Evolutionary conservation across 1,140 invertebrate genomes (phyloP).

Genomic region (Sinonovacula constricta): DNA sequence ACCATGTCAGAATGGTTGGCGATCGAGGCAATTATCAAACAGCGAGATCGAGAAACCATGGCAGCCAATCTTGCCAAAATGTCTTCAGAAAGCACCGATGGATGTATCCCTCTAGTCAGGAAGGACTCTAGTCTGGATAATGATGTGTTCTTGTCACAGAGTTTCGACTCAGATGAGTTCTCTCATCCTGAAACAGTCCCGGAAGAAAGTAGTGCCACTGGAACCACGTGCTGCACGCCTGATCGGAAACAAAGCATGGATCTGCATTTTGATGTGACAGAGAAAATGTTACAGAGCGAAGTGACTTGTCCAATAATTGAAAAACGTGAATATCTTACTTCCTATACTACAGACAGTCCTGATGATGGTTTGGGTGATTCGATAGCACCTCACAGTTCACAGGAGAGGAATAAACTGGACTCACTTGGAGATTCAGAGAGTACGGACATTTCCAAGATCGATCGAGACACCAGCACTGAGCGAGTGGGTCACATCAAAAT

Average conservation of each 20-base stretch:
- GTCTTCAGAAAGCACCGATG: conserved; percentile 81
- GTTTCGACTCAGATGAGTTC: conserved; percentile 75
- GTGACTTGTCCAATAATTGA: conserved; percentile 50
- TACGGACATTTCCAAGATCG: conserved; percentile 64
- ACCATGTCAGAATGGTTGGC: conserved; percentile 96
- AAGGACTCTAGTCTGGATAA: conserved; percentile 81
- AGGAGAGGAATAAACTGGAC: conserved; percentile 68
- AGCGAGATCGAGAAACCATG: conserved; percentile 87
- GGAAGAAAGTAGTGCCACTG: conserved; percentile 75
- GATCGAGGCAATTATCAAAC: conserved; percentile 93
- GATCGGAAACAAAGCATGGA: conserved; percentile 73
- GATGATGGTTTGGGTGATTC: conserved; percentile 76
- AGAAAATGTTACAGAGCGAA: conserved; percentile 64
- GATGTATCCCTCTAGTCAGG: conserved; percentile 78
- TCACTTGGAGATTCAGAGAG: conserved; percentile 69
- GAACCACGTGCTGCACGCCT: conserved; percentile 70
- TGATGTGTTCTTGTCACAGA: conserved; percentile 81
- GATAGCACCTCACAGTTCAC: conserved; percentile 69
- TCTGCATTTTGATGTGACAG: conserved; percentile 57
- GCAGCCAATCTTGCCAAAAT: conserved; percentile 82
- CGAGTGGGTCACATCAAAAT: conserved; percentile 79
- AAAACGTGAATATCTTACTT: conserved; percentile 60
- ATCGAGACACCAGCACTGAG: conserved; percentile 67
- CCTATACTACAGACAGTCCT: conserved; percentile 70
- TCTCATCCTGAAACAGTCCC: conserved; percentile 76